These are phyloP conservation scores for Pristionchus exspectatus DNA, from an alignment of 2,888 invertebrate species.

Conservation along the genomic window DNA sequence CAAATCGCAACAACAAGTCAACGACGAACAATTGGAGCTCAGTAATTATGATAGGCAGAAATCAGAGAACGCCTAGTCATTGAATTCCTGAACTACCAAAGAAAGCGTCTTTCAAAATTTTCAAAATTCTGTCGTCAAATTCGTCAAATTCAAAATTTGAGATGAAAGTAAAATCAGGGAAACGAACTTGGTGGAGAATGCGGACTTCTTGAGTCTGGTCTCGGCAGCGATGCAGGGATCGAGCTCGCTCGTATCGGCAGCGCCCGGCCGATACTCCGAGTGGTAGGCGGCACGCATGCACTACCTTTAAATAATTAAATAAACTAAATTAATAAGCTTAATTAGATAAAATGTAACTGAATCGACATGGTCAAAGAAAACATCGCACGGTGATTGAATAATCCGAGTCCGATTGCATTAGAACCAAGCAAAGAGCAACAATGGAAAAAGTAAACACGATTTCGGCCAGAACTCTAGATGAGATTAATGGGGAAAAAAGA, in stretches of 20 bases:
- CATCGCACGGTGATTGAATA: background rate
- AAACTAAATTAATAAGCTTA: background rate
- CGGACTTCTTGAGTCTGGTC: slow-evolving; percentile 64
- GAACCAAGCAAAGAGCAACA: slow-evolving; percentile 5
- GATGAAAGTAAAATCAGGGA: no score
- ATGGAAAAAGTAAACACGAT: slow-evolving; percentile 49
- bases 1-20: background rate
- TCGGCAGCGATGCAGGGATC: slow-evolving; percentile 72
- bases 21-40: no score
- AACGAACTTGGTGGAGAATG: slow-evolving; percentile 58
- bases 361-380: background rate
- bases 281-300: slow-evolving; percentile 55
- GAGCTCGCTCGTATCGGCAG: slow-evolving; percentile 61
- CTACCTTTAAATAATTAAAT: background rate
- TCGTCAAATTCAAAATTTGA: no score
- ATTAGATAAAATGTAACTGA: background rate
- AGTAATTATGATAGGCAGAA: no score
- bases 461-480: background rate
- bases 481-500: background rate
- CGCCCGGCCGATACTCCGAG: slow-evolving; percentile 54
- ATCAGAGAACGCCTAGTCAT: no score
- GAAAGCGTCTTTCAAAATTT: no score
- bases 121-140: no score
- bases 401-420: slow-evolving; percentile 11
- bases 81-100: no score